phyloP scores from a whole-genome alignment of 2,113 vertebrate species.

The Ammospiza caudacuta region DNA sequence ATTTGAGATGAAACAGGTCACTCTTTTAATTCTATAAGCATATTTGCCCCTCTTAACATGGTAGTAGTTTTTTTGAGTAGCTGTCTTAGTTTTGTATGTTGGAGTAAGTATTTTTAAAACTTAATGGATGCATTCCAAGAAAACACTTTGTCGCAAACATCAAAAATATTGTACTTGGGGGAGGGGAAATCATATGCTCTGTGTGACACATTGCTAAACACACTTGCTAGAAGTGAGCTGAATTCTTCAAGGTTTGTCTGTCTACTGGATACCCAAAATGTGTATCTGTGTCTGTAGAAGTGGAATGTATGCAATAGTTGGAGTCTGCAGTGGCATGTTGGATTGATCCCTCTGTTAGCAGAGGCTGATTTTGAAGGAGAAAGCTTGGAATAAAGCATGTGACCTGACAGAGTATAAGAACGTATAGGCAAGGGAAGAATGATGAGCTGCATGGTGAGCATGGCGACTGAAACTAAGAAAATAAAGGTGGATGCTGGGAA shows the following conservation, averaged over 20 bases:
- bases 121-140: background rate
- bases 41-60: background rate
- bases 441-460: background rate
- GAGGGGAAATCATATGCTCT: background rate
- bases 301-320: background rate
- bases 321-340: background rate
- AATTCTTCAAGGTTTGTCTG: background rate
- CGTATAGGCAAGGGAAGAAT: background rate
- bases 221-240: background rate
- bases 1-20: background rate
- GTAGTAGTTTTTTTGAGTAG: background rate
- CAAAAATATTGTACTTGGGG: background rate
- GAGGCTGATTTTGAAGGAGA: background rate
- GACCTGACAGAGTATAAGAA: background rate
- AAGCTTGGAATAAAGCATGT: background rate
- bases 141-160: background rate
- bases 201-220: background rate
- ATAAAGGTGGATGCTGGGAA: background rate
- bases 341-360: background rate
- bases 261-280: background rate
- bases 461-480: background rate
- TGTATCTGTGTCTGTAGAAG: background rate
- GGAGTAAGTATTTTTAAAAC: background rate
- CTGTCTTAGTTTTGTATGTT: background rate
- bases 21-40: background rate